phyloP scores from a whole-genome alignment of 92 coral and sea anemone species.

The Parazoanthus atlanticus region DNA sequence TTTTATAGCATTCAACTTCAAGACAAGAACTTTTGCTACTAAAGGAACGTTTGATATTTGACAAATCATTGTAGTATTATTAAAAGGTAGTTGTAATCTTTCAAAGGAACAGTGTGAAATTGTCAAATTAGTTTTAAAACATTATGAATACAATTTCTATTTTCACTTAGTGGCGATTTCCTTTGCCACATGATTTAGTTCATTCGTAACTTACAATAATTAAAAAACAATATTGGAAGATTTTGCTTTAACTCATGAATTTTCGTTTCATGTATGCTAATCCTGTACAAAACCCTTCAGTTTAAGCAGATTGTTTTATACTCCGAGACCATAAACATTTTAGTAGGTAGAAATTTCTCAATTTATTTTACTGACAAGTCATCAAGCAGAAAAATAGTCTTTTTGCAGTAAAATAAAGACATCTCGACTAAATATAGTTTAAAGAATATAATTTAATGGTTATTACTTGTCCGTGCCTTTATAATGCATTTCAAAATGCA shows the following conservation, averaged over 20 bases:
- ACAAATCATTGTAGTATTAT: conserved; percentile 17
- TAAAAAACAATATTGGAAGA: background rate
- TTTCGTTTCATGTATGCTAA: background rate
- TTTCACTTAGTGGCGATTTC: background rate
- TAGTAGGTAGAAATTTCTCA: background rate
- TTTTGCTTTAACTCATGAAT: background rate
- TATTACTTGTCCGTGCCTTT: conserved; percentile 53
- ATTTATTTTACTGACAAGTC: background rate
- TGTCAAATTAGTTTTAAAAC: conserved; percentile 36
- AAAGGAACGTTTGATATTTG: conserved; percentile 3
- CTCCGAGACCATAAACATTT: conserved; percentile 7
- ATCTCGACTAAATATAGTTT: conserved; percentile 13
- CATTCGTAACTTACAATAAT: background rate
- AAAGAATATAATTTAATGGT: conserved; percentile 53
- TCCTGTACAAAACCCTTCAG: background rate
- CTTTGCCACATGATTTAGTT: background rate
- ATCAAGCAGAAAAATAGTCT: background rate
- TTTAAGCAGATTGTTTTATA: conserved; percentile 8
- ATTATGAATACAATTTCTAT: conserved; percentile 19
- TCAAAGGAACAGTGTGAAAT: conserved; percentile 40
- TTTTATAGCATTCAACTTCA: background rate
- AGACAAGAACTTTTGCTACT: background rate
- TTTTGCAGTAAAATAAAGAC: conserved; percentile 2
- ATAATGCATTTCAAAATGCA: conserved; percentile 54
- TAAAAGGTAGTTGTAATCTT: conserved; percentile 18